phyloP scores from a whole-genome alignment of 2,113 vertebrate species.

The Tetraodon nigroviridis region DNA sequence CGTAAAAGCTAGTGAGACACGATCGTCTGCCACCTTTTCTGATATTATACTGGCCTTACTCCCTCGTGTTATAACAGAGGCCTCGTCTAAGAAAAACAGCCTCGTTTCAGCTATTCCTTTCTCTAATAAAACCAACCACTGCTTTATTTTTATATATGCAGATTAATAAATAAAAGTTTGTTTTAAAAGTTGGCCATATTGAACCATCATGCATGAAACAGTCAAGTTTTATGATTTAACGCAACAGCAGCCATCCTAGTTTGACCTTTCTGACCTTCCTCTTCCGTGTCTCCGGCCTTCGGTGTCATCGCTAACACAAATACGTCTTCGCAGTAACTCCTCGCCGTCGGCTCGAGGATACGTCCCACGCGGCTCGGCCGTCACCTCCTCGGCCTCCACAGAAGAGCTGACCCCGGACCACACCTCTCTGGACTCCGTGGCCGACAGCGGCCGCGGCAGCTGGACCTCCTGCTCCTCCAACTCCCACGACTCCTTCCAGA shows the following conservation, averaged over 20 bases:
- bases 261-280: not conserved
- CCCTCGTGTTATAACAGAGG: slow-evolving; percentile 15
- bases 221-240: not conserved
- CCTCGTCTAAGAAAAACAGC: slow-evolving; percentile 37
- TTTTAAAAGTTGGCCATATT: not conserved
- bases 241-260: no score
- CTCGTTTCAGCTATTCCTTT: slow-evolving; percentile 30
- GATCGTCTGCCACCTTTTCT: slow-evolving; percentile 28
- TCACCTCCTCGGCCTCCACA: slow-evolving; percentile 79
- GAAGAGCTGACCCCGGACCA: slow-evolving; percentile 90
- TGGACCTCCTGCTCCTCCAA: slow-evolving; percentile 97
- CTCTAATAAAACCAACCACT: slow-evolving; percentile 35
- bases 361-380: slow-evolving; percentile 68
- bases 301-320: no score
- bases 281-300: no score
- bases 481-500: slow-evolving; percentile 95
- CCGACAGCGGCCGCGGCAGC: slow-evolving; percentile 91
- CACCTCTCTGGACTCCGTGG: slow-evolving; percentile 75
- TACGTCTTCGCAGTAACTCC: slow-evolving; percentile 37
- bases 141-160: slow-evolving; percentile 7
- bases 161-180: not conserved
- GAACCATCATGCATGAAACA: not conserved
- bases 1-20: slow-evolving; percentile 26
- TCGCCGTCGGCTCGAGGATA: slow-evolving; percentile 61
- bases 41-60: slow-evolving; percentile 32